These are phyloP conservation scores for Peromyscus attwateri DNA, from an alignment of 2,797 vertebrate species.

Conservation along the genomic window DNA sequence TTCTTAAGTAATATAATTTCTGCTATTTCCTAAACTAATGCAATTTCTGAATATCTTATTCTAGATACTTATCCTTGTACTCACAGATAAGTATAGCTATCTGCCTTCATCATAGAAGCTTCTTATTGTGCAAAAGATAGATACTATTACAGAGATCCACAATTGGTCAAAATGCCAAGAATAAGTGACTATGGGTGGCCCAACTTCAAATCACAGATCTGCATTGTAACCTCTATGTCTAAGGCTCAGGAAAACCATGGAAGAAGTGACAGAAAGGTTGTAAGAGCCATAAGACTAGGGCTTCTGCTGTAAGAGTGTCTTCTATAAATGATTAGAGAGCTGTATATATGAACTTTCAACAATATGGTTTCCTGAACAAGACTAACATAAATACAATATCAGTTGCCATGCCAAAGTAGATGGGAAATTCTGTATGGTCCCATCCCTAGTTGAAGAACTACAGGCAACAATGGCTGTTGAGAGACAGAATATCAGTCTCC, in stretches of 20 bases:
- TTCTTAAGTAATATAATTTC: neutral
- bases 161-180: neutral
- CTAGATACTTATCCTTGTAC: neutral
- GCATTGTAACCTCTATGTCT: neutral
- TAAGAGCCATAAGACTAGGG: neutral
- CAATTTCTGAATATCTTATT: neutral
- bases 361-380: neutral
- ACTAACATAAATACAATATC: neutral
- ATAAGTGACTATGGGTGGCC: neutral
- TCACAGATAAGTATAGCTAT: neutral
- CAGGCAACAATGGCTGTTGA: no score
- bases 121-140: neutral
- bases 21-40: neutral
- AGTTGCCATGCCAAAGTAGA: neutral
- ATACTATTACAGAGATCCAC: neutral
- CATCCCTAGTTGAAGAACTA: no score
- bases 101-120: neutral
- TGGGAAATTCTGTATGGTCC: no score
- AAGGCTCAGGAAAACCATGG: neutral
- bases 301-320: neutral
- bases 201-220: neutral
- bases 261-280: neutral
- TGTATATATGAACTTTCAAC: neutral
- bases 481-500: no score
- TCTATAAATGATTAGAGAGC: neutral